Evolutionary conservation across 2,113 vertebrate genomes (phyloP), one percentile per base, ranked within the genome.

Genomic region (Caracal caracal): DNA sequence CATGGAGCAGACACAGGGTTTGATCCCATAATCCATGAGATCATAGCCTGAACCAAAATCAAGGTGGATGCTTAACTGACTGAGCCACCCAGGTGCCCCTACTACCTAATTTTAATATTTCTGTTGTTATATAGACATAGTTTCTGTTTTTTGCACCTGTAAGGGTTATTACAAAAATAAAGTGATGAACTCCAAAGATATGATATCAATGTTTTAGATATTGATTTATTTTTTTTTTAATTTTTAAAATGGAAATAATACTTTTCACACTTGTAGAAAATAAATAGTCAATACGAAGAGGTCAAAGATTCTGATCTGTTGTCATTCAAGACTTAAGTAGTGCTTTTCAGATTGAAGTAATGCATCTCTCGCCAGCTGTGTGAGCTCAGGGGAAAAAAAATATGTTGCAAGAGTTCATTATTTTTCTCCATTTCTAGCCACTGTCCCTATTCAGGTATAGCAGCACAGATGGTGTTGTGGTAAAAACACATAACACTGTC

Each of bases 381-480:
- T 90, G 82, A 92, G 61, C 68, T 66, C 82, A 49, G 88, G 93
- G 78, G 49, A 65, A 95, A 93, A 37, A 84, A 93, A 95, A 83
- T 82, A 81, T 84, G 37, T 94, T 66, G 59, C 1, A 8, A 63
- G 93, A 94, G 73, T 97, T 97, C 97, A 97, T 97, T 97, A 98
- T 98, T 98, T 97, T 86, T 20, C 95, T 94, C 89, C 94, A 37
- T 73, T 97, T 88, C 68, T 89, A 68, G 73, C 92, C 88, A 85
- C 96, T 95, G 96, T 98, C 97, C 97, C 76, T 79, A 93, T 95
- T 97, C 90, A 98, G 98, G 98, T 98, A 97, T 91, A 92, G 96
- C 92, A 95, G 98, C 98, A 97, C 98, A 99, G 98, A 98, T 98
- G 98, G 98, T 96, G 79, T 98, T 98, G 97, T 95, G 97, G 98